These are phyloP conservation scores for Melanotaenia boesemani DNA, from an alignment of 2,797 vertebrate species.

Conservation along the genomic window DNA sequence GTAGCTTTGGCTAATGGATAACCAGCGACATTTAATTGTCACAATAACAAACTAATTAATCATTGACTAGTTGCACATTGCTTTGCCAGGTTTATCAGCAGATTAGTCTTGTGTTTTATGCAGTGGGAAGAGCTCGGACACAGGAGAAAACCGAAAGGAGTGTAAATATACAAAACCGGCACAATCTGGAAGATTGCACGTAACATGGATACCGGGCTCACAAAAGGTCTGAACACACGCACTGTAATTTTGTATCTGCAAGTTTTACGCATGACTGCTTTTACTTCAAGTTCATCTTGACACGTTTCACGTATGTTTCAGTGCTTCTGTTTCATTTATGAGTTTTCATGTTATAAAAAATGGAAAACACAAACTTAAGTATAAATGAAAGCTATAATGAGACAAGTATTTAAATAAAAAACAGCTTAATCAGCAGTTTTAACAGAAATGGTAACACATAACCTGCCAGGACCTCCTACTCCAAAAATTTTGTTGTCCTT, in stretches of 20 bases:
- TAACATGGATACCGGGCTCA: slow-evolving; percentile 41
- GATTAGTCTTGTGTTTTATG: background rate
- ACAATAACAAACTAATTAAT: slow-evolving; percentile 68
- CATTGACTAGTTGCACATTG: slow-evolving; percentile 62
- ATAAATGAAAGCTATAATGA: background rate
- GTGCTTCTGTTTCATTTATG: background rate
- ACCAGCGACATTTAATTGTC: slow-evolving; percentile 49
- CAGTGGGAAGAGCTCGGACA: background rate
- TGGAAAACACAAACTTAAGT: background rate
- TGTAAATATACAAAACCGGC: background rate
- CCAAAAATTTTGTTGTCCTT: background rate
- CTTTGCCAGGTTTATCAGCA: slow-evolving; percentile 10
- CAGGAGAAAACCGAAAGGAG: background rate
- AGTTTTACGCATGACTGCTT: background rate
- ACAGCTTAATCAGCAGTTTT: background rate
- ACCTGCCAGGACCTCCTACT: background rate
- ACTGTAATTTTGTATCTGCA: background rate
- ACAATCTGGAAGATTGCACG: slow-evolving; percentile 6
- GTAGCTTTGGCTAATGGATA: slow-evolving; percentile 10
- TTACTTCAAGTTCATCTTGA: background rate
- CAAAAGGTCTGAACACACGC: slow-evolving; percentile 51
- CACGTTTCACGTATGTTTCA: background rate
- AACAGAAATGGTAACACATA: background rate
- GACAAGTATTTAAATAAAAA: background rate
- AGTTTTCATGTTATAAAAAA: background rate